Conservation (phyloP, 1,140 invertebrate genomes). For the Aphaenogaster floridana region DNA sequence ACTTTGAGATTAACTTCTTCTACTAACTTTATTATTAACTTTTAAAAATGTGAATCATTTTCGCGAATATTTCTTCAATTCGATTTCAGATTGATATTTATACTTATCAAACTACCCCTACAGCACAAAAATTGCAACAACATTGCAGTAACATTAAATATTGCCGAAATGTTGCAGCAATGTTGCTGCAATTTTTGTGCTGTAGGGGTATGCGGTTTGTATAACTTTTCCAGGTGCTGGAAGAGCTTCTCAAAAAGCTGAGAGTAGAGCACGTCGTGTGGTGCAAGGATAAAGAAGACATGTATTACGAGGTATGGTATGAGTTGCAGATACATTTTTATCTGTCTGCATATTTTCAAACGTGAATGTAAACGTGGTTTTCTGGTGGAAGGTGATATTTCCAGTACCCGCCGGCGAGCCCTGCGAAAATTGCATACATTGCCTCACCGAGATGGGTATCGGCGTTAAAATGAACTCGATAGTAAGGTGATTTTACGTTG, state of each 20-base stretch:
- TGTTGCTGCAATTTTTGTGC: too few relatives aligned
- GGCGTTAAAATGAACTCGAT: slow-evolving; percentile 91
- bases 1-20: background rate
- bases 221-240: slow-evolving; percentile 87
- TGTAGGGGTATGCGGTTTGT: background rate
- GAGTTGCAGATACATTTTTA: background rate
- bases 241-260: slow-evolving; percentile 89
- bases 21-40: background rate
- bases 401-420: slow-evolving; percentile 90
- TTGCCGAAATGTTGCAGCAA: too few relatives aligned
- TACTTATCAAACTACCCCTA: background rate
- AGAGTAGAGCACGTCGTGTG: slow-evolving; percentile 91
- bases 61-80: background rate
- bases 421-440: slow-evolving; percentile 91
- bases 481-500: slow-evolving; percentile 88
- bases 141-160: too few relatives aligned
- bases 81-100: background rate
- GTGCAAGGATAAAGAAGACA: slow-evolving; percentile 89
- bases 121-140: too few relatives aligned
- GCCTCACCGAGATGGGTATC: slow-evolving; percentile 90
- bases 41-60: background rate
- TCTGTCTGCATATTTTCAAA: background rate
- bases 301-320: slow-evolving; percentile 87
- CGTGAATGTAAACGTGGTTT: background rate
- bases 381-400: slow-evolving; percentile 88